phyloP scores from a whole-genome alignment of 1,140 invertebrate genomes.

The Rhopalosiphum maidis region DNA sequence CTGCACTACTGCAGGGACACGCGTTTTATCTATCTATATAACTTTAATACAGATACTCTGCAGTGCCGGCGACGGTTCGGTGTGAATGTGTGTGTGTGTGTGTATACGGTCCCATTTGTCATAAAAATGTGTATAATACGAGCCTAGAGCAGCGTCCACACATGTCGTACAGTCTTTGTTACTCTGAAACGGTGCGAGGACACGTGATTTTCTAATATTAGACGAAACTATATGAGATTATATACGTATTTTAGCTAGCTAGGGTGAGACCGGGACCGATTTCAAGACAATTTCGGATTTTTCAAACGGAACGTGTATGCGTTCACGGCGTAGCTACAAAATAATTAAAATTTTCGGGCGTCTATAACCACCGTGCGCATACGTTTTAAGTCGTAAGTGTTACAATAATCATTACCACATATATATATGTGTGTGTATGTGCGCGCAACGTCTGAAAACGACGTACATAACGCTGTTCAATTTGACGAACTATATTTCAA shows the following conservation, averaged over 20 bases:
- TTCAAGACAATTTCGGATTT: neutral
- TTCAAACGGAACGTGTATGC: neutral
- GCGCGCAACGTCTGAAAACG: no score
- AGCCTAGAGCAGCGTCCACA: neutral
- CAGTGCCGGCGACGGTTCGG: neutral
- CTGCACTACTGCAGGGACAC: neutral
- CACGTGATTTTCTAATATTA: conserved; percentile 35
- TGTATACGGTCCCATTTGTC: neutral
- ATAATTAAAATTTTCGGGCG: neutral
- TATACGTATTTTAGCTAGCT: neutral
- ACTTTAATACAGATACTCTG: neutral
- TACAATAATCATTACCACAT: neutral
- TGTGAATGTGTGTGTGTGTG: neutral
- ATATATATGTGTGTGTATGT: neutral
- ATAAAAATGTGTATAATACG: neutral
- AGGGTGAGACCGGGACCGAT: neutral
- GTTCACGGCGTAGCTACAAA: neutral
- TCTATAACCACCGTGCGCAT: neutral
- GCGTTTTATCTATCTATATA: neutral
- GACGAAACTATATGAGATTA: neutral
- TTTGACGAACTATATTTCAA: neutral
- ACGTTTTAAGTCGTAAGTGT: neutral
- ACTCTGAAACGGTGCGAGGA: neutral
- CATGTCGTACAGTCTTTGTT: neutral
- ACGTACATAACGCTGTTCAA: neutral